phyloP scores from a whole-genome alignment of 2,888 invertebrate species.

The Teleogryllus oceanicus region DNA sequence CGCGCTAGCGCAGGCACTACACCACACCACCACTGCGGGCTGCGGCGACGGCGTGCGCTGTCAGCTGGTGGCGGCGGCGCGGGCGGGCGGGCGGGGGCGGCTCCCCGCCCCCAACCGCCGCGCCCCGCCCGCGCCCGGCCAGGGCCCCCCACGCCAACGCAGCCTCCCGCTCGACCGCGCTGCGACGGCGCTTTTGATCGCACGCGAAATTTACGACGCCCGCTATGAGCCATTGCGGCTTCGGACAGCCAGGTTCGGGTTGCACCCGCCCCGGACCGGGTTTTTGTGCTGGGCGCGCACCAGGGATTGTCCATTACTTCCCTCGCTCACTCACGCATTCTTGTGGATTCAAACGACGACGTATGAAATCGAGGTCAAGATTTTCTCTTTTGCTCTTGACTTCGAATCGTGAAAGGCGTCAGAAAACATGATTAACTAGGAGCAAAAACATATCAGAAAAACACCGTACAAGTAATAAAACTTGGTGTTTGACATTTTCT shows the following conservation, averaged over 20 bases:
- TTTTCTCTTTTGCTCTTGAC: too few species aligned
- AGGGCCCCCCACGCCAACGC: not conserved
- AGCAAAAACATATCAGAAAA: too few species aligned
- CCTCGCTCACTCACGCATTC: not conserved
- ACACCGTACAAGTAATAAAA: too few species aligned
- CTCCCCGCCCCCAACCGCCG: slow-evolving; percentile 4
- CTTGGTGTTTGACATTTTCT: too few species aligned
- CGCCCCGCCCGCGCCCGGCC: not conserved
- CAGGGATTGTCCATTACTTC: not conserved
- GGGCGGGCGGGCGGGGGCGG: not conserved
- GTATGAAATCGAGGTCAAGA: too few species aligned
- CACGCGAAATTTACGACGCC: not conserved
- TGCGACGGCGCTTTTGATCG: not conserved
- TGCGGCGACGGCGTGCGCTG: not conserved
- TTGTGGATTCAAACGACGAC: too few species aligned
- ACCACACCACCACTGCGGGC: not conserved
- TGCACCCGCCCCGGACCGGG: not conserved
- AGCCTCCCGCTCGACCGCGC: not conserved
- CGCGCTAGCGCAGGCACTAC: not conserved
- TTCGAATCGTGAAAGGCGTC: too few species aligned
- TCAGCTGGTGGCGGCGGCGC: not conserved
- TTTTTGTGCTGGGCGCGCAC: not conserved
- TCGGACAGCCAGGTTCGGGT: not conserved
- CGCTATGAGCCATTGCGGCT: not conserved
- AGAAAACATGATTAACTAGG: too few species aligned